A percentile compares a stretch with the other conserved stretches of the same genome.
These are phyloP conservation scores for Mustela lutreola DNA, from an alignment of 2,113 vertebrate genomes.

Conservation along the genomic window DNA sequence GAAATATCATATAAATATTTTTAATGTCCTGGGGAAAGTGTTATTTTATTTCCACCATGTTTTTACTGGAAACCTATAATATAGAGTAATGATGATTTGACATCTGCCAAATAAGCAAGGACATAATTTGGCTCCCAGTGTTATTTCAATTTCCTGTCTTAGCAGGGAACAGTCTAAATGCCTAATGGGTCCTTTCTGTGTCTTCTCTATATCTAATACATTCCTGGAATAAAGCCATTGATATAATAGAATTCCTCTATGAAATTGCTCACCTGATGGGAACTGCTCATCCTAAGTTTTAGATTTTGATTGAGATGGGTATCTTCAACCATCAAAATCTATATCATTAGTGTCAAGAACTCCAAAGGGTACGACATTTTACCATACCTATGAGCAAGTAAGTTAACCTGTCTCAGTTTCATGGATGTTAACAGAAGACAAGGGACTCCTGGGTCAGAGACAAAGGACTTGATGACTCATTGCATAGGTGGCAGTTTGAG, in stretches of 20 bases:
- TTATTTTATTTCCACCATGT: neutral
- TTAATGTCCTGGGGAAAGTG: neutral
- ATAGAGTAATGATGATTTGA: neutral
- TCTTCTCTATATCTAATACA: slow-evolving; percentile 1
- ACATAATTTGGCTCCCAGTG: neutral
- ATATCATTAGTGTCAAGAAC: neutral
- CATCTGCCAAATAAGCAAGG: slow-evolving; percentile 34
- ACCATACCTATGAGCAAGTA: neutral
- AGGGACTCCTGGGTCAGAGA: neutral
- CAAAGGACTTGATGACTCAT: neutral
- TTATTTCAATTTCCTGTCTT: slow-evolving; percentile 58
- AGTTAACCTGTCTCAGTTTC: neutral
- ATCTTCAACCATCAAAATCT: slow-evolving; percentile 15
- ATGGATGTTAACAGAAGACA: neutral
- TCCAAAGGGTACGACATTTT: neutral
- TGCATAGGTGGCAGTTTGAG: neutral
- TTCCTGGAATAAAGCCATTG: slow-evolving; percentile 26
- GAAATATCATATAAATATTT: neutral
- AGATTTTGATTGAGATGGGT: neutral
- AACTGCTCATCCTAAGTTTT: slow-evolving; percentile 1
- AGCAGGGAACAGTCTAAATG: slow-evolving; percentile 36
- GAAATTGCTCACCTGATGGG: slow-evolving; percentile 34
- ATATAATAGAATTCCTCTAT: slow-evolving; percentile 5
- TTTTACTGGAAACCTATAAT: slow-evolving; percentile 24
- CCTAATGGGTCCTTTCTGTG: neutral